Percentiles rank a stretch among this genome's conserved stretches.
Evolutionary conservation across 2,113 vertebrate genomes (phyloP).

Genomic region (Leptosomus discolor): DNA sequence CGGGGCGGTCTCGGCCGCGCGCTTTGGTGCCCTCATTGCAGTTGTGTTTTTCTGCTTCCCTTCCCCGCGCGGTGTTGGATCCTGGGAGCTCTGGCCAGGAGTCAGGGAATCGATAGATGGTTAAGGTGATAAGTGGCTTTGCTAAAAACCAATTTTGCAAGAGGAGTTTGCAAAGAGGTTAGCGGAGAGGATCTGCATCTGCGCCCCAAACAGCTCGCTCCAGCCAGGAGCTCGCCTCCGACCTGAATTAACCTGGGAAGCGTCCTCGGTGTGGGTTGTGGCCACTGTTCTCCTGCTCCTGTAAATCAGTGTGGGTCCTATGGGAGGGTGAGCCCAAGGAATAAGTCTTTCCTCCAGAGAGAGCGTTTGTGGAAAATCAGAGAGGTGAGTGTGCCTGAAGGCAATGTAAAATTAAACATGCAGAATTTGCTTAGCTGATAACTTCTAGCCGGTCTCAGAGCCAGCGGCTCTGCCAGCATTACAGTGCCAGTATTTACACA

Average conservation of each 20-base stretch:
- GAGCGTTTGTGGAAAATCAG: not conserved
- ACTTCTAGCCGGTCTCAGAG: rapidly evolving
- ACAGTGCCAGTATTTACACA: not conserved
- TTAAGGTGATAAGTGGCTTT: conserved; percentile 54
- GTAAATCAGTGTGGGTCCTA: not conserved
- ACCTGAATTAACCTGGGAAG: not conserved
- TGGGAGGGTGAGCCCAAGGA: not conserved
- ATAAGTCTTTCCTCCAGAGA: not conserved
- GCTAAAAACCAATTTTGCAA: conserved; percentile 40
- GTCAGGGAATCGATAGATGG: conserved; percentile 29
- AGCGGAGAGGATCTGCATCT: not conserved
- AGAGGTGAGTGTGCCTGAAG: not conserved
- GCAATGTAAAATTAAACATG: not conserved
- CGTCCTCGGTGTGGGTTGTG: rapidly evolving
- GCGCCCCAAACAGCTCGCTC: not conserved
- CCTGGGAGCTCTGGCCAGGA: conserved; percentile 1
- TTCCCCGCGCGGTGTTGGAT: not conserved
- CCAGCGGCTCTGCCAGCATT: not conserved
- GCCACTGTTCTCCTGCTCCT: not conserved
- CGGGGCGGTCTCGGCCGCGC: rapidly evolving
- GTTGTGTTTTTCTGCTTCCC: not conserved
- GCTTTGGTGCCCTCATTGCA: not conserved
- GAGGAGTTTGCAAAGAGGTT: conserved; percentile 25
- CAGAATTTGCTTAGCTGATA: not conserved
- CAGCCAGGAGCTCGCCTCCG: not conserved